Evolutionary conservation across 2,888 invertebrate species (phyloP).

Genomic region (Papilio protenor): DNA sequence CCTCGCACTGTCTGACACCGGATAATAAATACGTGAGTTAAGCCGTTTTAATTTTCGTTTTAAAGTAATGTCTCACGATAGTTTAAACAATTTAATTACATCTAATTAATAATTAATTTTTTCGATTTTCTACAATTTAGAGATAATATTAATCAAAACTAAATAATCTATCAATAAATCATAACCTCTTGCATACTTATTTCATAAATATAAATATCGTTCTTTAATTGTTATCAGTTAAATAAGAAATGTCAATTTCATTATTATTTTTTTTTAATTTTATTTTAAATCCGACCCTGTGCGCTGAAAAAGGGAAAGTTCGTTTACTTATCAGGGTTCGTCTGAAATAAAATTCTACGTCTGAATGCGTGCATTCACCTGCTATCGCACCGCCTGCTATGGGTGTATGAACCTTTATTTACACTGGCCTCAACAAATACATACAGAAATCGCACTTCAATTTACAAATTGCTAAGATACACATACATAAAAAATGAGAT

Average conservation of each 20-base stretch:
- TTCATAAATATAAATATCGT: neutral
- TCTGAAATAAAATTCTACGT: slow-evolving; percentile 69
- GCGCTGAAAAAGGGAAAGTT: slow-evolving; percentile 65
- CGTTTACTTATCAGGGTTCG: slow-evolving; percentile 62
- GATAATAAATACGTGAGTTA: no score
- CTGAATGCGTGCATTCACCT: slow-evolving; percentile 62
- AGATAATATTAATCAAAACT: neutral
- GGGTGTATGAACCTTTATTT: slow-evolving; percentile 41
- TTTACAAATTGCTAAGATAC: slow-evolving; percentile 6
- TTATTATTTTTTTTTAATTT: neutral
- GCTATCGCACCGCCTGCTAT: slow-evolving; percentile 25
- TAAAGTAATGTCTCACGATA: no score
- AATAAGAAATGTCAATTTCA: neutral
- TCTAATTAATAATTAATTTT: no score
- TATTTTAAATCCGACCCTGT: slow-evolving; percentile 55
- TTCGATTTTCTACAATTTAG: no score
- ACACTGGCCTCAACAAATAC: slow-evolving; percentile 24
- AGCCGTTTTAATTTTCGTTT: no score
- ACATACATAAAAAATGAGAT: neutral
- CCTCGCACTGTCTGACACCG: no score
- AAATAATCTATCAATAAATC: neutral
- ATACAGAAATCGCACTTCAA: neutral
- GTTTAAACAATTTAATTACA: no score
- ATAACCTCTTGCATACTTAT: neutral
- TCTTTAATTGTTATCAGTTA: neutral